Evolutionary conservation across 2,113 vertebrate species (phyloP), one percentile per base, ranked within the genome.

Genomic region (Myotis yumanensis): DNA sequence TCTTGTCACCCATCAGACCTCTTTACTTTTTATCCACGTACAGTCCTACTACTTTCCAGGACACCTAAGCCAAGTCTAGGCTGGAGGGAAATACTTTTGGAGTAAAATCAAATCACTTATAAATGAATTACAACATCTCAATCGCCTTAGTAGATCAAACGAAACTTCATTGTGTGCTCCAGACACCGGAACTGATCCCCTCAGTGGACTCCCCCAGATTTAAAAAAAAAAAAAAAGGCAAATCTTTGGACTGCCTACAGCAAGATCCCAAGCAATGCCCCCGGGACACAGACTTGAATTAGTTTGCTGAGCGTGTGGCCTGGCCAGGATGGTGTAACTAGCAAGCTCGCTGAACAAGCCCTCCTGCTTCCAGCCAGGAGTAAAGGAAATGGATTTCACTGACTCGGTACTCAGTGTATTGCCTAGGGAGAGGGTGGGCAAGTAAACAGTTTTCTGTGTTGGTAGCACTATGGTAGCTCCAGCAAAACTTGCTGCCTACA

Each of bases 41-140:
- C 54, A 22, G n/a, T 71, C 52, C 68, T 93, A 22, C 57, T 59
- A 57, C 91, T 93, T 96, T 96, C 37, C 77, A 89, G 79, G 57
- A 89, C 15, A 76, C 51, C 59, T 35, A 75, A 92, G 94, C 95
- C 96, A 96, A 97, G 75, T 92, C 68, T 81, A 69, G 32, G 40
- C 77, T 82, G 54, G 76, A 91, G 77, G 73, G 77, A 84, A 95
- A 93, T 66, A 35, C 73, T 76, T 40, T 77, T 86, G 75, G 81
- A 94, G 40, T 86, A 89, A 96, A 90, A 92, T 83, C 94, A 59
- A 71, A 69, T 90, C 46, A 16, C 37, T 92, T 91, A 68, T 40
- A 94, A 96, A 62, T 73, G 90, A 94, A 17, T 91, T 95, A 79
- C 90, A 95, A 97, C 92, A 90, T 95, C 90, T 89, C 90, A 90